Base-by-base conservation (phyloP, 2,113 vertebrate species). In the Poeciliopsis retropinna region DNA sequence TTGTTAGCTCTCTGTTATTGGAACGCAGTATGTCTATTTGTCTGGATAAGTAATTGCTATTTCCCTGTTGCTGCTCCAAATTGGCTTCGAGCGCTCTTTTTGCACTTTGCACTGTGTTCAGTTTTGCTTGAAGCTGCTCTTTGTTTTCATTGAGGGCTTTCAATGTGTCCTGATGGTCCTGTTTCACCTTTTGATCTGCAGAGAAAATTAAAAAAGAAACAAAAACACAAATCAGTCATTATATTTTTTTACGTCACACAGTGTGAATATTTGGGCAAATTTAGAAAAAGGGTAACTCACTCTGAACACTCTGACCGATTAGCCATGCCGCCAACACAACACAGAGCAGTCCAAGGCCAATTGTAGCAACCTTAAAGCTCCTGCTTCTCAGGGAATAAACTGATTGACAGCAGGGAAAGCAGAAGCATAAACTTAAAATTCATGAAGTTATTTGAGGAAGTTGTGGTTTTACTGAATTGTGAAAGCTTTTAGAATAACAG, bases 261-360 rank as follows among this genome's bases (percentile, higher is more conserved):
- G 6, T 44, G 15, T 29, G 12, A 25, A 31, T 61, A 25, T 32
- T 27, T 73, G 31, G 22, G 22, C 1, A 66, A 9, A 39, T 4
- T 66, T 57, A 74, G 61, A 32, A 67, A 65, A 83, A 60, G 8
- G 27, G 17, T 3, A 37, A 90, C 92, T 93, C 63, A 93, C 92
- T 51, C 73, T 83, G 75, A 64, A 90, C 51, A 6, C 66, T 74
- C 54, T 92, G 85, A 34, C 84, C 89, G n/a, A 91, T 89, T 80
- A 88, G 13, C 44, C 29, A 81, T 30, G 37, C 66, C 80, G 90
- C 0, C n/a, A 94, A 75, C 60, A 90, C 25, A 22, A 73, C 19
- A 67, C 86, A 87, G 69, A 93, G 78, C 76, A 91, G 27, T 3
- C 81, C 87, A 0, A 92, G 84, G 67, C 67, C 80, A 15, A 83